These are phyloP conservation scores for Hydrotaea diabolus DNA, from an alignment of 2,888 invertebrate genomes.

Conservation along the genomic window DNA sequence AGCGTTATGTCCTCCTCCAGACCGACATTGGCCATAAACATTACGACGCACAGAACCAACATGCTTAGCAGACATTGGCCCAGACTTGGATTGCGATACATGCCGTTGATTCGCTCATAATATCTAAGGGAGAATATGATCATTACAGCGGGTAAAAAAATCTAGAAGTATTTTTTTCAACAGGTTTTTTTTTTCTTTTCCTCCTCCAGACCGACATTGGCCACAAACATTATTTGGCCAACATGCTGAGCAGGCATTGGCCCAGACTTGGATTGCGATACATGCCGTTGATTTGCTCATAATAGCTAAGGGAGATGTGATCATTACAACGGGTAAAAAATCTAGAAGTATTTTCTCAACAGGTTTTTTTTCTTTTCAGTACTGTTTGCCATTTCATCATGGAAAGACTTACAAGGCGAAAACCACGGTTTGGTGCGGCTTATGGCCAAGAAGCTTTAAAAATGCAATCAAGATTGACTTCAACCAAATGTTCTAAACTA, in stretches of 20 bases:
- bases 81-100: constrained; percentile 64
- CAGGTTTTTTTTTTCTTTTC: too few species aligned
- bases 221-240: constrained; percentile 67
- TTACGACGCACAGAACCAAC: constrained; percentile 62
- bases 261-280: constrained; percentile 62
- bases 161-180: too few species aligned
- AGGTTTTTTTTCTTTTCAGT: too few species aligned
- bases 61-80: constrained; percentile 64
- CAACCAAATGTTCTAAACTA: too few species aligned
- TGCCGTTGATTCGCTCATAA: constrained; percentile 56
- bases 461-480: too few species aligned
- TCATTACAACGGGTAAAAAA: too few species aligned
- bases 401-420: too few species aligned
- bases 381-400: too few species aligned
- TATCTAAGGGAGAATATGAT: constrained; percentile 28
- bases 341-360: too few species aligned
- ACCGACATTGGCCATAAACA: constrained; percentile 66
- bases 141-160: too few species aligned
- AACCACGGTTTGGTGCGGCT: too few species aligned
- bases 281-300: constrained; percentile 58
- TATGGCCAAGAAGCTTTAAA: too few species aligned
- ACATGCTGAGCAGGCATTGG: constrained; percentile 64
- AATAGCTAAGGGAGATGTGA: constrained; percentile 35
- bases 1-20: constrained; percentile 60
- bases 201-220: constrained; percentile 62